Percentiles rank a stretch among this genome's conserved stretches.
Evolutionary conservation across 2,888 invertebrate species (phyloP).

Genomic region (Caenorhabditis parvicauda): DNA sequence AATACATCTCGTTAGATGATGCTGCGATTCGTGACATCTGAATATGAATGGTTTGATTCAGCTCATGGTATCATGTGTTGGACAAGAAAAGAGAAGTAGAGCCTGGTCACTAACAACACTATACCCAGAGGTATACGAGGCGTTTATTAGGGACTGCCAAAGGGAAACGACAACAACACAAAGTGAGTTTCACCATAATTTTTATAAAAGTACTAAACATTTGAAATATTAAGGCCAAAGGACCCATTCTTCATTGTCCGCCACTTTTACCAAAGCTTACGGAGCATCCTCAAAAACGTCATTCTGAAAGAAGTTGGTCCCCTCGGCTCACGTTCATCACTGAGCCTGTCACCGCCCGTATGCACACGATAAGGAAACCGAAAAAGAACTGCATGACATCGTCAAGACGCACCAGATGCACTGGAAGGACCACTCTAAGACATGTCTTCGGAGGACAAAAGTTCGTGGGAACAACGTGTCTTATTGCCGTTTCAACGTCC

Average conservation of each 20-base stretch:
- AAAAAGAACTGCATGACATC: neutral
- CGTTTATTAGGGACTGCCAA: too few species aligned
- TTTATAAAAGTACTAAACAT: too few species aligned
- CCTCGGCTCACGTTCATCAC: conserved; percentile 7
- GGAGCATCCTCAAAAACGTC: neutral
- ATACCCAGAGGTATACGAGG: too few species aligned
- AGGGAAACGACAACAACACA: too few species aligned
- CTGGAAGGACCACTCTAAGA: conserved; percentile 4
- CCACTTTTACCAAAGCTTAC: neutral
- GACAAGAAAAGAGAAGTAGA: too few species aligned
- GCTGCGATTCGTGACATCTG: too few species aligned
- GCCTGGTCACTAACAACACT: too few species aligned
- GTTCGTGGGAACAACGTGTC: neutral
- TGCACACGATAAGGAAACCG: conserved; percentile 4
- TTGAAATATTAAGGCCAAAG: too few species aligned
- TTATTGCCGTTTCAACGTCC: conserved; percentile 10
- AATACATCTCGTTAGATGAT: too few species aligned
- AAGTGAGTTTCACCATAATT: too few species aligned
- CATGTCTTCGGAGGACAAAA: neutral
- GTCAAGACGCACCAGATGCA: conserved; percentile 5
- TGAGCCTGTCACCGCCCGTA: neutral
- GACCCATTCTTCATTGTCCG: conserved; percentile 1
- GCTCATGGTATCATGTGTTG: too few species aligned
- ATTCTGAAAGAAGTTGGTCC: neutral
- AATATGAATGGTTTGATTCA: too few species aligned